These are phyloP conservation scores for Dipodomys merriami DNA, from an alignment of 2,113 vertebrate species.

Conservation along the genomic window DNA sequence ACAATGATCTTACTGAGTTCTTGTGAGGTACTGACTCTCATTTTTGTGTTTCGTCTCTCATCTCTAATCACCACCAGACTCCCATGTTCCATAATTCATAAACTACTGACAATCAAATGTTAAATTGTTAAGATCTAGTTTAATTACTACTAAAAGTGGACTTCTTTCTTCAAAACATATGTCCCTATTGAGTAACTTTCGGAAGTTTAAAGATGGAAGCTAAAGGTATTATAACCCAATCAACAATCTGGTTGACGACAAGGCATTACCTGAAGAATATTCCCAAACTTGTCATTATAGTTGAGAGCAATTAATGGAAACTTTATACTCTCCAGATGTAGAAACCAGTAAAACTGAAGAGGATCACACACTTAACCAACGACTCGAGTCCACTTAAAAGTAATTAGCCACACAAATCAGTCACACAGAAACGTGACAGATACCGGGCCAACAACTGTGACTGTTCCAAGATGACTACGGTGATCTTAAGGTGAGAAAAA, in stretches of 20 bases:
- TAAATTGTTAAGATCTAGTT: slow-evolving; percentile 35
- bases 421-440: neutral
- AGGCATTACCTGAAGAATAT: neutral
- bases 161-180: neutral
- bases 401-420: neutral
- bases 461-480: neutral
- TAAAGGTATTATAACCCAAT: neutral
- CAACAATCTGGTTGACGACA: neutral
- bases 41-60: slow-evolving; percentile 4
- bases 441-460: neutral
- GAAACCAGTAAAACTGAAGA: neutral
- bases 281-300: neutral
- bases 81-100: neutral
- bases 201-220: neutral
- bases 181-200: neutral
- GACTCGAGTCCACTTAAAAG: slow-evolving; percentile 6
- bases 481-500: neutral
- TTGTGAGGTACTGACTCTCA: neutral
- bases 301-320: neutral
- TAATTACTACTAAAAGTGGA: neutral
- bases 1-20: neutral
- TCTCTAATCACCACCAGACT: neutral
- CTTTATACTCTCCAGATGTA: neutral
- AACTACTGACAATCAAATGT: neutral
- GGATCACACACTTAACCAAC: neutral